Base-by-base conservation (phyloP, 2,888 invertebrate species). In the Zaprionus bogoriensis region DNA sequence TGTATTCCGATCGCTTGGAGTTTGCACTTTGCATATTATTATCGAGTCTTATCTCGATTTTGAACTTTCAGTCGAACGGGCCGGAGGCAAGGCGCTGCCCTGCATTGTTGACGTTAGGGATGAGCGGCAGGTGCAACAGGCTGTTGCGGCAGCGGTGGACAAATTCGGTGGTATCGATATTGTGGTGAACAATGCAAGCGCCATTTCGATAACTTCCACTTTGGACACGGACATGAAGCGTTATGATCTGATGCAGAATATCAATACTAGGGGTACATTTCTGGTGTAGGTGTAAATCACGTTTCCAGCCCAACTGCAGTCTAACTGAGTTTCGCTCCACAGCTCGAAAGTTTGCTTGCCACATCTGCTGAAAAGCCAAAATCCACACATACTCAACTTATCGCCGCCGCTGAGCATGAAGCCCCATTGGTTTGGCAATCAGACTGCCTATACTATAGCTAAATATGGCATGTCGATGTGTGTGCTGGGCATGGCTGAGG, bases 381-480 rank as follows among this genome's bases (percentile, higher is more conserved):
- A 98, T 91, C 96, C 98, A 0, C 99, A 99, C 88, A 98, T 99
- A 75, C 92, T 99, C 41, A 99, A 98, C 90, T 92, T 99, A 52
- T 97, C 98, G 28, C 99, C 99, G 1, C 99, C 99, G 0, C 92
- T 99, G 14, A 96, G 95, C 88, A 93, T 99, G 95, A 94, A 94
- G 73, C 94, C 97, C 0, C 92, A 93, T 77, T 99, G 99, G 99
- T 93, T 99, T 89, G 93, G 94, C 57, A 93, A 95, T 85, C 96
- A 98, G 91, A 95, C 97, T 39, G 98, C 98, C 0, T 99, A 99
- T 91, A 99, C 99, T 0, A 98, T 99, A 94, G 97, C 99, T 0
- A 99, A 99, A 90, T 99, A 97, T 90, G 99, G 98, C 19, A 99
- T 99, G 99, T 98, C 98, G 0, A 97, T 99, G 97, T 99, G 98